Conservation (phyloP, 2,113 vertebrate genomes). For the Petaurus breviceps region DNA sequence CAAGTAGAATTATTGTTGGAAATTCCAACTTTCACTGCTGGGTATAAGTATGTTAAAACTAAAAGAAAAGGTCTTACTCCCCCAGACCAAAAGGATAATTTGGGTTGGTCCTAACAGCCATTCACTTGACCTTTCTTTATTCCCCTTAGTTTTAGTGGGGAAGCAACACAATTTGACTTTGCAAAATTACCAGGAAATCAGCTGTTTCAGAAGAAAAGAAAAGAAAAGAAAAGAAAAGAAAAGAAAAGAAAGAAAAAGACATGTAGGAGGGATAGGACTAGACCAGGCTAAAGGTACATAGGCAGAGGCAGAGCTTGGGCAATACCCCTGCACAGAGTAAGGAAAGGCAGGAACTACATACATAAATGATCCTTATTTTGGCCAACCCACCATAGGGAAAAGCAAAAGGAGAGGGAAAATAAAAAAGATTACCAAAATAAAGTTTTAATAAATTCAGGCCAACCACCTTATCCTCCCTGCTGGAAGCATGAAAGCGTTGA, state of each 20-base stretch:
- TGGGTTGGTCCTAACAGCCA: not conserved
- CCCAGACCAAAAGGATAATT: not conserved
- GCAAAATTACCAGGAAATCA: constrained; percentile 72
- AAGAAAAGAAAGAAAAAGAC: constrained; percentile 58
- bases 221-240: too few species aligned
- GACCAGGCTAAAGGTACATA: constrained; percentile 77
- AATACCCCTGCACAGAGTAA: constrained; percentile 45
- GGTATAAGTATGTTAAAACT: constrained; percentile 41
- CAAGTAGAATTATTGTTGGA: constrained; percentile 38
- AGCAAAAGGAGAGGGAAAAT: not conserved
- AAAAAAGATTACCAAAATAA: not conserved
- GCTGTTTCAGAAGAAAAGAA: constrained; percentile 52
- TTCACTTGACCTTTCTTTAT: constrained; percentile 8
- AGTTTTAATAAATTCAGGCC: constrained; percentile 65
- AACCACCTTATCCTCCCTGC: constrained; percentile 55
- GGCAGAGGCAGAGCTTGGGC: constrained; percentile 71
- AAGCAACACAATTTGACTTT: constrained; percentile 65
- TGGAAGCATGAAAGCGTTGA: constrained; percentile 17
- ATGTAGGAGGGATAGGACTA: constrained; percentile 65
- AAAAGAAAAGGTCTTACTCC: constrained; percentile 19
- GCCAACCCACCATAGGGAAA: constrained; percentile 56
- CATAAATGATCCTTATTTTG: constrained; percentile 62
- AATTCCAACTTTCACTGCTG: constrained; percentile 20
- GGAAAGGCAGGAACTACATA: constrained; percentile 60
- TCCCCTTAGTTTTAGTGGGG: constrained; percentile 60